These are phyloP conservation scores for Bubalus kerabau DNA, from an alignment of 2,113 vertebrate genomes.

Conservation along the genomic window DNA sequence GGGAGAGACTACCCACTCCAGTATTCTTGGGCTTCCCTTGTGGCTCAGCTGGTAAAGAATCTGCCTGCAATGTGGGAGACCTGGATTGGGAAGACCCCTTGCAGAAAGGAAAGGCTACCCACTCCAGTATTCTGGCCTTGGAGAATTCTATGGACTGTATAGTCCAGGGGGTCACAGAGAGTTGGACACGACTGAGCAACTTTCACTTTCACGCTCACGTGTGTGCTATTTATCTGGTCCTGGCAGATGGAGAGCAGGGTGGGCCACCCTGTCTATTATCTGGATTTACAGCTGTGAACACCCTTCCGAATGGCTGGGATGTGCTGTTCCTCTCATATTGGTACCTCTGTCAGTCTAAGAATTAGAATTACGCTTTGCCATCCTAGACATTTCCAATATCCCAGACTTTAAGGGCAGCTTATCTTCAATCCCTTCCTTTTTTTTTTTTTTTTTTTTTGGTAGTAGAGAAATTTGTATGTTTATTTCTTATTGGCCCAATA, in stretches of 20 bases:
- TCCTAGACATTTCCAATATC: background rate
- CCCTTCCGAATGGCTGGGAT: slow-evolving; percentile 20
- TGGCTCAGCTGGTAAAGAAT: background rate
- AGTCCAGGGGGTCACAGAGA: background rate
- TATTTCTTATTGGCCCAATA: background rate
- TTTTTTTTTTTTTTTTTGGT: background rate
- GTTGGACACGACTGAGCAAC: background rate
- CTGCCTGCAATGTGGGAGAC: fast-evolving
- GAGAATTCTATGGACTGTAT: background rate
- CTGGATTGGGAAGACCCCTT: background rate
- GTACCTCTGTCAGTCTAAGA: background rate
- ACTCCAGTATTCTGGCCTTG: background rate
- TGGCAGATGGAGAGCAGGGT: background rate
- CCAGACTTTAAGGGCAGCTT: background rate
- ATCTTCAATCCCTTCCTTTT: background rate
- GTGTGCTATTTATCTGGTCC: background rate
- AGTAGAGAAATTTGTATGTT: background rate
- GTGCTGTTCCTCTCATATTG: background rate
- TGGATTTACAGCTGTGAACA: background rate
- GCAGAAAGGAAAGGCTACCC: background rate
- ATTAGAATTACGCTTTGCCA: background rate
- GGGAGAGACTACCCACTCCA: background rate
- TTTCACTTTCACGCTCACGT: fast-evolving
- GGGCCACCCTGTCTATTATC: background rate
- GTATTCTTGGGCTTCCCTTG: background rate